These are phyloP conservation scores for Spea multiplicata DNA, from an alignment of 2,113 vertebrate genomes.

Conservation along the genomic window DNA sequence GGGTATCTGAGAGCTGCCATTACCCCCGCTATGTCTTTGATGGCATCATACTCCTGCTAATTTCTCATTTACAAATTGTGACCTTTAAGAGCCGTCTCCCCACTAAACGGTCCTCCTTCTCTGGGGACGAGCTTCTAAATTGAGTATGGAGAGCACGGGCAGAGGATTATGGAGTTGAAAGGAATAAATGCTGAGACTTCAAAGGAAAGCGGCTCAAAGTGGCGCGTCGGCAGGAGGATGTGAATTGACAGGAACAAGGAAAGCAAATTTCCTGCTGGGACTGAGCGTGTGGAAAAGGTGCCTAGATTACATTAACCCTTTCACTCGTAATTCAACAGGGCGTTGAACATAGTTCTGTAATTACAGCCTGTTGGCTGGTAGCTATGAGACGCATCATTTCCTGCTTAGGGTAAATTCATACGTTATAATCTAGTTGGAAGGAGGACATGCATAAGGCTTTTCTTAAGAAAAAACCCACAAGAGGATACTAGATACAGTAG, in stretches of 20 bases:
- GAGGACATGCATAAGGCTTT: neutral
- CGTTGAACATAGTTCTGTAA: neutral
- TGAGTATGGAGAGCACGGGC: conserved; percentile 17
- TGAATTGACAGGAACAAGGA: conserved; percentile 9
- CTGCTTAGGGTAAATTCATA: neutral
- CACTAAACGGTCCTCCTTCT: conserved; percentile 15
- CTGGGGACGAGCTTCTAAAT: conserved; percentile 23
- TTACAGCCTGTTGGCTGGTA: neutral
- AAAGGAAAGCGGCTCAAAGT: conserved; percentile 18
- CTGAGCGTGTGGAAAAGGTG: neutral
- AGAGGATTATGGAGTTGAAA: conserved; percentile 36
- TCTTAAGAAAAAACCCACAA: too few species aligned
- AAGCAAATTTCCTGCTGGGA: conserved; percentile 2
- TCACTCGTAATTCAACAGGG: neutral
- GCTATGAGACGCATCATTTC: neutral
- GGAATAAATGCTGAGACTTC: conserved; percentile 24
- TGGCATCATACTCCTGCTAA: neutral
- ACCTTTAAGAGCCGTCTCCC: neutral
- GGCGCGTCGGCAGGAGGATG: neutral
- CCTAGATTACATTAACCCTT: conserved; percentile 18
- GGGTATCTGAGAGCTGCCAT: neutral
- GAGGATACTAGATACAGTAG: too few species aligned
- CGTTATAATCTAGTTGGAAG: neutral
- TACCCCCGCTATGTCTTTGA: neutral
- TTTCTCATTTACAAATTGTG: conserved; percentile 21